Conservation (phyloP, 2,888 invertebrate genomes). For the Lottia scabra region DNA sequence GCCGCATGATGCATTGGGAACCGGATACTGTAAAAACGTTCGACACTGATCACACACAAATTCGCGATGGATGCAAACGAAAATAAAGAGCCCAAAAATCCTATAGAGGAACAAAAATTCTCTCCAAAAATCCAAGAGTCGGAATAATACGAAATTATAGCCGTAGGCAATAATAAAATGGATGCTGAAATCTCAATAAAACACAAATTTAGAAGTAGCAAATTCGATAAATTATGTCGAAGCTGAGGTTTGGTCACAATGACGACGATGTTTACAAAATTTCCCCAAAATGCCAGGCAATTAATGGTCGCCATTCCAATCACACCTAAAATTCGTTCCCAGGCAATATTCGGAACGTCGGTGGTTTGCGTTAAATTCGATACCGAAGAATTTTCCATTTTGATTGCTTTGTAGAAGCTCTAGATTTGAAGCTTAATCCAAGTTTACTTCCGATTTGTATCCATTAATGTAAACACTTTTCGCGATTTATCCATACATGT, state of each 20-base stretch:
- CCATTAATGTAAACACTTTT: too few relatives aligned
- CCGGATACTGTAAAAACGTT: constrained; percentile 39
- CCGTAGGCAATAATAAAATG: constrained; percentile 28
- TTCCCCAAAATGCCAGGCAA: constrained; percentile 21
- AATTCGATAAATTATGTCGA: constrained; percentile 28
- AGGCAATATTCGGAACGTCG: too few relatives aligned
- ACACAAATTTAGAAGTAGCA: constrained; percentile 38
- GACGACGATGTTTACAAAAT: constrained; percentile 25
- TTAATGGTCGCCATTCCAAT: constrained; percentile 9
- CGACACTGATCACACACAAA: constrained; percentile 36
- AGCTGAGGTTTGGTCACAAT: constrained; percentile 18
- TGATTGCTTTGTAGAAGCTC: too few relatives aligned
- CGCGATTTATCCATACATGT: too few relatives aligned
- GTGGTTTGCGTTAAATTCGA: too few relatives aligned
- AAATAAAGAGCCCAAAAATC: constrained; percentile 30
- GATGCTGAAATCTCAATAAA: constrained; percentile 33
- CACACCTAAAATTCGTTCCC: background rate
- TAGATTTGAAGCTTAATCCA: too few relatives aligned
- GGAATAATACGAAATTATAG: constrained; percentile 23
- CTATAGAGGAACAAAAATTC: constrained; percentile 24
- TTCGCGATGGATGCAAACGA: constrained; percentile 32
- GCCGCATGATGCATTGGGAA: constrained; percentile 42
- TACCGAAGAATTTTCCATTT: too few relatives aligned
- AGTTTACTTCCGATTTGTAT: too few relatives aligned
- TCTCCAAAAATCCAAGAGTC: constrained; percentile 23